Base-by-base conservation (phyloP, 2,797 vertebrate species). In the Xyrichtys novacula region DNA sequence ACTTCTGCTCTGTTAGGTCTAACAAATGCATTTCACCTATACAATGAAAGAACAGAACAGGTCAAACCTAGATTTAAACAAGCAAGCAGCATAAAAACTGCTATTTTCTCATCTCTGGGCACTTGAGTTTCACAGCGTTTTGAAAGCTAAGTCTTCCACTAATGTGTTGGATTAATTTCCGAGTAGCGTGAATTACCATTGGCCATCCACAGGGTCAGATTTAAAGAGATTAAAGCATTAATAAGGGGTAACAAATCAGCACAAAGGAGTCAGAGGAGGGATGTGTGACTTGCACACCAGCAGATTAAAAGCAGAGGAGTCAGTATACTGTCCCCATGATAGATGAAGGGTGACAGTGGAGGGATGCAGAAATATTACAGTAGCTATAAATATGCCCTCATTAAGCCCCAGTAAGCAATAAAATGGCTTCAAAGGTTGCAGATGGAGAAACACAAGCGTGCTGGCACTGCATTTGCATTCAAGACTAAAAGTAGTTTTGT, bases 401-500 rank as follows among this genome's bases (percentile, higher is more conserved):
- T 80, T 78, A 84, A 85, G 80, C 68, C 32, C 31, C 63, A 71
- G 54, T 76, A 42, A 78, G 74, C 69, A 83, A 83, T 53, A 71
- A 58, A 5, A 57, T 17, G 57, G 72, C 74, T 83, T 43, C 43
- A 57, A 68, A 76, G 62, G 48, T 8, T 29, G 19, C 56, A 75
- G 38, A 65, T 26, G 49, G 36, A 43, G 49, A 34, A 84, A 67
- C 26, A 8, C 19, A 49, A 65, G 32, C 0, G 16, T 19, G 12
- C 5, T 1, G 7, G n/a, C 10, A 3, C n/a, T 32, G 43, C 40
- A n/a, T 55, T 40, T 43, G 6, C 59, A 5, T 40, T 12, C 10
- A 28, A 47, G 16, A 44, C 4, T 10, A 0, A 3, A 38, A 31
- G 43, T 1, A 5, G 8, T 12, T 53, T 36, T 12, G 26, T 52